Evolutionary conservation across 2,888 invertebrate species (phyloP).

Genomic region (Schizotus pectinicornis): DNA sequence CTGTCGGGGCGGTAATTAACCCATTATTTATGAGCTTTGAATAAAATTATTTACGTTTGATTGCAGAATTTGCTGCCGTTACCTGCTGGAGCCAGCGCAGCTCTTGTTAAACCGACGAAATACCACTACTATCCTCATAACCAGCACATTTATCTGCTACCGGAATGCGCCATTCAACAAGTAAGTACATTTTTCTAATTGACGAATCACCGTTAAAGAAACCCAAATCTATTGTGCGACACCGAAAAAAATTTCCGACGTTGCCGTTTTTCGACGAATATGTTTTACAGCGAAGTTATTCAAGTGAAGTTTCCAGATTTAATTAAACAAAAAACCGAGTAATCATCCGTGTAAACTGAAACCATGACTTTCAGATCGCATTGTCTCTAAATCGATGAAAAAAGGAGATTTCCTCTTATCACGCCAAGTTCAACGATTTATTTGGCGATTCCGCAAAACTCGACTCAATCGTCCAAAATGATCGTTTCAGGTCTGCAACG

Average conservation of each 20-base stretch:
- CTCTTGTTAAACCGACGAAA: conserved; percentile 85
- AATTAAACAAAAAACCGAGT: neutral
- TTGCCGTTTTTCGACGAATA: too few species aligned
- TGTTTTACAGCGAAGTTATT: too few species aligned
- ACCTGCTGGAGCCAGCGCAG: conserved; percentile 71
- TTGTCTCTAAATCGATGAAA: neutral
- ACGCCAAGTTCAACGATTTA: too few species aligned
- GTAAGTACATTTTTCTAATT: conserved; percentile 54
- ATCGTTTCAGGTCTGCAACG: conserved; percentile 80
- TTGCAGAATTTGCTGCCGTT: conserved; percentile 72
- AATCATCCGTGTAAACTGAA: conserved; percentile 9
- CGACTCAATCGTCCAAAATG: conserved; percentile 1
- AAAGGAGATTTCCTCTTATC: too few species aligned
- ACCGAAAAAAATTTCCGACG: too few species aligned
- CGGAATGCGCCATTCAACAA: conserved; percentile 94
- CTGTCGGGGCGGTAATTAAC: neutral
- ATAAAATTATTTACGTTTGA: conserved; percentile 18
- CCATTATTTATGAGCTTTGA: neutral
- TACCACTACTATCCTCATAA: conserved; percentile 95
- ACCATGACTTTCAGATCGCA: conserved; percentile 4
- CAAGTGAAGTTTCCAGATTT: too few species aligned
- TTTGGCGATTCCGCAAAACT: too few species aligned
- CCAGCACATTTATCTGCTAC: conserved; percentile 89
- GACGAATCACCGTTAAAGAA: neutral
- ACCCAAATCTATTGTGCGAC: too few species aligned